Conservation (phyloP, 2,888 invertebrate genomes). For the Zelleria hepariella region DNA sequence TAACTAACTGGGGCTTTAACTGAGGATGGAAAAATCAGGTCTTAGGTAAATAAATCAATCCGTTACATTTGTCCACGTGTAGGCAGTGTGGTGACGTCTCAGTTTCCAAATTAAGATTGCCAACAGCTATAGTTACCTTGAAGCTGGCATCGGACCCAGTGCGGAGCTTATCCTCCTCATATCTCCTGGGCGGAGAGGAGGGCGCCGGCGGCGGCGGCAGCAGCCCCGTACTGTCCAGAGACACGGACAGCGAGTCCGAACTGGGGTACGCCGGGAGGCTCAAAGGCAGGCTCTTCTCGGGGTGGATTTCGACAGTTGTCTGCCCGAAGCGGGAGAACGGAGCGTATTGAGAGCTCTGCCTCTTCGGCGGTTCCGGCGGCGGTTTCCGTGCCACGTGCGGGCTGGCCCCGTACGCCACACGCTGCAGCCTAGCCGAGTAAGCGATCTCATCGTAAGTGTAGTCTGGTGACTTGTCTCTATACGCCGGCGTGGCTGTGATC, state of each 20-base stretch:
- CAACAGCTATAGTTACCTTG: too few relatives aligned
- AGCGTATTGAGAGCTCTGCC: conserved; percentile 74
- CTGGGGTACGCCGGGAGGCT: conserved; percentile 77
- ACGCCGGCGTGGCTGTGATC: conserved; percentile 72
- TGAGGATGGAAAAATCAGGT: too few relatives aligned
- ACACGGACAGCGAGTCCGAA: conserved; percentile 75
- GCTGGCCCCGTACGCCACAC: conserved; percentile 75
- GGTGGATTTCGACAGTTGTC: conserved; percentile 74
- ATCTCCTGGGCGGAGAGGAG: conserved; percentile 72
- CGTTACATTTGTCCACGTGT: too few relatives aligned
- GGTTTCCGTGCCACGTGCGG: conserved; percentile 83
- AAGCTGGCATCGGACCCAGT: conserved; percentile 88
- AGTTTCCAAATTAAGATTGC: too few relatives aligned
- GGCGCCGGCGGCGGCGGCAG: conserved; percentile 77
- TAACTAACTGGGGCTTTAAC: too few relatives aligned
- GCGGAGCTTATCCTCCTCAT: conserved; percentile 64
- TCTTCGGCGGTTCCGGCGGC: conserved; percentile 84
- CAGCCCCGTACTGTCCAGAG: conserved; percentile 75
- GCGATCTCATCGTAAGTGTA: conserved; percentile 66
- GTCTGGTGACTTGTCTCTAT: conserved; percentile 54
- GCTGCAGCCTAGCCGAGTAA: conserved; percentile 58
- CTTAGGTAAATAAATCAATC: too few relatives aligned
- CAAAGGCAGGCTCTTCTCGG: conserved; percentile 71
- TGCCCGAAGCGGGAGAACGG: conserved; percentile 67
- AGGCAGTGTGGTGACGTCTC: too few relatives aligned